Percentiles rank a stretch among this genome's conserved stretches.
Conservation (phyloP, 2,797 vertebrate species). For the Vultur gryphus region DNA sequence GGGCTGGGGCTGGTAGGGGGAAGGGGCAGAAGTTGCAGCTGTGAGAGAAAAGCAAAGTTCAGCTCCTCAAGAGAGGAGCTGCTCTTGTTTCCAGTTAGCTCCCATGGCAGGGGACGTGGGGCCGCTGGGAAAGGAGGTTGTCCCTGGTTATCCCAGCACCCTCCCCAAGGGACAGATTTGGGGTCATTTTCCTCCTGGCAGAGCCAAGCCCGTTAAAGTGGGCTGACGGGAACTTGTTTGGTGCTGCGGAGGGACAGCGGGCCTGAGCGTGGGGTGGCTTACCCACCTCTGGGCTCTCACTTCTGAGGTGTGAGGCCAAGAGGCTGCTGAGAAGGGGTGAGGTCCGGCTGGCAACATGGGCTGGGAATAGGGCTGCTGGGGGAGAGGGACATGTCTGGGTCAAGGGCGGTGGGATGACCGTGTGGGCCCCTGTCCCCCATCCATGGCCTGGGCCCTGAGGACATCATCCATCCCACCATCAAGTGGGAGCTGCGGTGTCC, state of each 20-base stretch:
- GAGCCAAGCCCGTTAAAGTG: neutral
- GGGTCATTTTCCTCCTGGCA: neutral
- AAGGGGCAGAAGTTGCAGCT: neutral
- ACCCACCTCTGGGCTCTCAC: neutral
- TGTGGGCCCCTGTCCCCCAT: rapidly evolving
- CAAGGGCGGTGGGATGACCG: rapidly evolving
- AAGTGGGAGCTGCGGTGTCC: neutral
- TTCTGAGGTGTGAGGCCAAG: rapidly evolving
- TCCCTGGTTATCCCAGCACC: neutral
- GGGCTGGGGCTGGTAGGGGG: neutral
- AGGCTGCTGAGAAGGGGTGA: neutral
- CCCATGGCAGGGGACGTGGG: rapidly evolving
- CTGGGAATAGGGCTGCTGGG: neutral
- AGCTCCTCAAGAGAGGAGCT: neutral
- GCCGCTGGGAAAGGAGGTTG: neutral
- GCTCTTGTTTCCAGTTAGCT: neutral
- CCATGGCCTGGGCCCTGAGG: neutral
- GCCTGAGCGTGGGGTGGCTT: rapidly evolving
- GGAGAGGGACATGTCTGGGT: neutral
- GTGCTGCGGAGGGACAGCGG: neutral
- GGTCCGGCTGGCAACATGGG: neutral
- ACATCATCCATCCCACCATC: neutral
- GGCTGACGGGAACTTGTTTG: neutral
- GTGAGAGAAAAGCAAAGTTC: neutral
- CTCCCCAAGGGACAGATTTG: neutral